phyloP scores from a whole-genome alignment of 2,888 invertebrate species.

The Pantelozetes paolii region DNA sequence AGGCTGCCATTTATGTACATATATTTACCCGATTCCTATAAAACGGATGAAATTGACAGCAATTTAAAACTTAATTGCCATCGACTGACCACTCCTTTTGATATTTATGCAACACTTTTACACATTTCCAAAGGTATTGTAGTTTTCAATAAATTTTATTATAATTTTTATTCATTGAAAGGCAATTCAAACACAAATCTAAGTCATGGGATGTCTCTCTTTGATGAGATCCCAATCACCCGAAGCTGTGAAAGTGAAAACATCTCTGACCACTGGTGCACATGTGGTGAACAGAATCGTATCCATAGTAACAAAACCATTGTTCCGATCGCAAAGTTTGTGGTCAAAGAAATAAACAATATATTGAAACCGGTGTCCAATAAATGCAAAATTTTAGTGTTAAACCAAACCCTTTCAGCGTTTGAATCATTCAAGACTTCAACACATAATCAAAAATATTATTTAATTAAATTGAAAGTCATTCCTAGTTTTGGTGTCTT shows the following conservation, averaged over 20 bases:
- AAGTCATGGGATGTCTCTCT: slow-evolving; percentile 49
- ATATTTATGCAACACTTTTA: slow-evolving; percentile 52
- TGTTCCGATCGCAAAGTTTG: background rate
- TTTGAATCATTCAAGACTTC: background rate
- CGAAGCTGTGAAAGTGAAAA: slow-evolving; percentile 53
- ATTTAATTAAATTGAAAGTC: slow-evolving; percentile 63
- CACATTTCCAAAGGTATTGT: slow-evolving; percentile 48
- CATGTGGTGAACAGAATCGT: slow-evolving; percentile 47
- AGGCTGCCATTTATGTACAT: slow-evolving; percentile 53
- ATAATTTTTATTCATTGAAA: background rate
- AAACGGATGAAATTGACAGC: slow-evolving; percentile 43
- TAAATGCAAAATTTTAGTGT: background rate
- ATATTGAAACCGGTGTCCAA: slow-evolving; percentile 6
- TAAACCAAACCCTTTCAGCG: background rate
- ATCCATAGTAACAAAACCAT: background rate
- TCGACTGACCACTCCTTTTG: slow-evolving; percentile 54
- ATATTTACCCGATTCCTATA: slow-evolving; percentile 51
- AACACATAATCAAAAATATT: slow-evolving; percentile 53
- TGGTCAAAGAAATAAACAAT: background rate
- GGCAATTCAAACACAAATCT: background rate
- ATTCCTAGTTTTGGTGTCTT: slow-evolving; percentile 68
- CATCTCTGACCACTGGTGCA: slow-evolving; percentile 53
- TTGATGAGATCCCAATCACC: slow-evolving; percentile 50
- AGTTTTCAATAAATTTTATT: no score
- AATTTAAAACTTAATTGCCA: slow-evolving; percentile 50